Evolutionary conservation across 2,888 invertebrate genomes (phyloP).

Genomic region (Emmelina monodactyla): DNA sequence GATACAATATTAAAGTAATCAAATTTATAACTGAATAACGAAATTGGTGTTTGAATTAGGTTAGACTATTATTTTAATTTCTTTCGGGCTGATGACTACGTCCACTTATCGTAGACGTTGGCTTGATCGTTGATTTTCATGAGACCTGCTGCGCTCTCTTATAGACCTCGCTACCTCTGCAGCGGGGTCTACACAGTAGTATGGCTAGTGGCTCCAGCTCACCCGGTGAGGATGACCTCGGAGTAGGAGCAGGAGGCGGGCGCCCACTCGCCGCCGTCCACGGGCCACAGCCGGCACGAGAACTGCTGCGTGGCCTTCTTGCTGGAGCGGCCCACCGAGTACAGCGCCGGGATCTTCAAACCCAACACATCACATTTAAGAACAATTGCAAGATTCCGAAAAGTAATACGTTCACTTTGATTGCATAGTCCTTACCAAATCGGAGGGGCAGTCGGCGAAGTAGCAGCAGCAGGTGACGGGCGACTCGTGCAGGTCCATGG

Average conservation of each 20-base stretch:
- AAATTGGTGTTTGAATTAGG: too few relatives aligned
- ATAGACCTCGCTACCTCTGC: too few relatives aligned
- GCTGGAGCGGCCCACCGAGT: constrained; percentile 86
- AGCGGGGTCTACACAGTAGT: too few relatives aligned
- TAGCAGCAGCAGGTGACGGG: constrained; percentile 97
- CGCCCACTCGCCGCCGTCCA: constrained; percentile 96
- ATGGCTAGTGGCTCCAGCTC: too few relatives aligned
- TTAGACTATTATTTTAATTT: too few relatives aligned
- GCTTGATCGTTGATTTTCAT: too few relatives aligned
- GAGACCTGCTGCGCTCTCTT: too few relatives aligned
- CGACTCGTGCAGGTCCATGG: constrained; percentile 99
- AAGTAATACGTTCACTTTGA: background rate
- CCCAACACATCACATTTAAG: background rate
- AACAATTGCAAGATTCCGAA: background rate
- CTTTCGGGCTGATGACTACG: too few relatives aligned
- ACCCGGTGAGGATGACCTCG: constrained; percentile 99
- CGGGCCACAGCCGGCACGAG: constrained; percentile 95
- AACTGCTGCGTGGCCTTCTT: constrained; percentile 82
- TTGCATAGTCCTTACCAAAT: constrained; percentile 72
- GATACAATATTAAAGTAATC: background rate
- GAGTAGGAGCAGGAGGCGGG: constrained; percentile 96
- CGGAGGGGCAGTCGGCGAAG: constrained; percentile 97
- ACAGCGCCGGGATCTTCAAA: constrained; percentile 83
- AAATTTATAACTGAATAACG: too few relatives aligned
- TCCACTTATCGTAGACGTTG: too few relatives aligned